phyloP scores from a whole-genome alignment of 2,113 vertebrate genomes.

The Recurvirostra avosetta region DNA sequence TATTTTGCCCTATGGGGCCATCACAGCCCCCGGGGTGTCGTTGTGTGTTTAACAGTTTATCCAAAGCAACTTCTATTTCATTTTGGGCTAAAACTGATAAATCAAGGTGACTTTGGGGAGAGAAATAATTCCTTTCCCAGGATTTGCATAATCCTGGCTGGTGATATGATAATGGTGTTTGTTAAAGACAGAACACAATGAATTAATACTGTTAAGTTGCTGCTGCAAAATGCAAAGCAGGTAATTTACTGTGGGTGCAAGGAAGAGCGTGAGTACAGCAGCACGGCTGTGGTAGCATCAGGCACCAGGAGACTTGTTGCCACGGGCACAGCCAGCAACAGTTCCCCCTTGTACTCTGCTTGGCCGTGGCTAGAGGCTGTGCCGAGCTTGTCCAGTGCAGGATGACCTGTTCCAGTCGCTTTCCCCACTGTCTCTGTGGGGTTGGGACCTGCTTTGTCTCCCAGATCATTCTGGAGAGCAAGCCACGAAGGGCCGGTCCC shows the following conservation, averaged over 20 bases:
- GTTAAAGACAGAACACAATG: conserved; percentile 81
- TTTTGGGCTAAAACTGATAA: conserved; percentile 70
- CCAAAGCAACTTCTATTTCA: neutral
- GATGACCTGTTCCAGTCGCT: neutral
- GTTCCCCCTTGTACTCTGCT: neutral
- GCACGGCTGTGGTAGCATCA: neutral
- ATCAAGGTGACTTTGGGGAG: conserved; percentile 80
- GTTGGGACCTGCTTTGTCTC: neutral
- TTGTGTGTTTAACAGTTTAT: neutral
- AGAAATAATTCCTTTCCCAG: conserved; percentile 70
- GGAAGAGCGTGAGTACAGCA: neutral
- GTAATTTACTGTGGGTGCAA: conserved; percentile 66
- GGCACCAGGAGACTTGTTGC: neutral
- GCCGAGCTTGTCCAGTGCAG: neutral
- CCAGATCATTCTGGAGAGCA: neutral
- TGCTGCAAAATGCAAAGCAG: conserved; percentile 76
- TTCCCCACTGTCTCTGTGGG: neutral
- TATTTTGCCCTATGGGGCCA: neutral
- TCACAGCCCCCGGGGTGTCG: neutral
- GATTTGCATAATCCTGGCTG: conserved; percentile 82
- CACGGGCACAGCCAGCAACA: neutral
- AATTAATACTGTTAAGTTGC: conserved; percentile 81
- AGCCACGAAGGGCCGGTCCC: rapidly evolving
- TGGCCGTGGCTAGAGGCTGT: neutral
- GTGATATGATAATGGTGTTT: conserved; percentile 82